These are phyloP conservation scores for Branchellion lobata DNA, from an alignment of 2,888 invertebrate species.

Conservation along the genomic window DNA sequence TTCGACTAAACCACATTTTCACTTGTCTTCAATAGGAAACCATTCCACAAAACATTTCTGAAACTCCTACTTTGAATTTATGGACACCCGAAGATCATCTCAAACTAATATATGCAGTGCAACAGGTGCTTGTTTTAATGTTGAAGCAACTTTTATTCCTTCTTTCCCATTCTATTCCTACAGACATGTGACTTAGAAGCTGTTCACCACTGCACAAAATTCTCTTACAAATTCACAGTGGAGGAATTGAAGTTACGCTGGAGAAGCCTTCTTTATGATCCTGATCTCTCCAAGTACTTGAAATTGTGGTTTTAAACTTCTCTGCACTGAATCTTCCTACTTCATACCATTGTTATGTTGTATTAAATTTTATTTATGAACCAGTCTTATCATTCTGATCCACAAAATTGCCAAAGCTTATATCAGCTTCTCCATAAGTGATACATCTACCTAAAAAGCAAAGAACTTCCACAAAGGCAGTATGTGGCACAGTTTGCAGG, in stretches of 20 bases:
- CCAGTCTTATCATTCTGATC: too few relatives aligned
- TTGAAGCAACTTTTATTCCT: not conserved
- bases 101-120: conserved; percentile 1
- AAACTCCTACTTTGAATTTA: too few relatives aligned
- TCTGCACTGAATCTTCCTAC: too few relatives aligned
- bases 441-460: too few relatives aligned
- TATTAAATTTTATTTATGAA: too few relatives aligned
- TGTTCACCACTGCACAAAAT: not conserved
- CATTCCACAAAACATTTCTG: too few relatives aligned
- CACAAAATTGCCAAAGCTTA: too few relatives aligned
- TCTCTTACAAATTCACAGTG: not conserved
- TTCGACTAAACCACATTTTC: too few relatives aligned
- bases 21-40: too few relatives aligned
- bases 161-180: not conserved
- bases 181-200: not conserved
- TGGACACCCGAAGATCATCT: conserved; percentile 12
- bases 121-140: not conserved
- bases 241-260: not conserved
- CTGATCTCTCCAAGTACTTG: not conserved
- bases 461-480: not conserved
- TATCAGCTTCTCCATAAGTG: too few relatives aligned
- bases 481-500: not conserved
- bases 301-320: too few relatives aligned
- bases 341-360: too few relatives aligned
- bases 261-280: not conserved